Evolutionary conservation across 2,888 invertebrate genomes (phyloP), one percentile per base, ranked within the genome.

Genomic region (Eulithis testata): DNA sequence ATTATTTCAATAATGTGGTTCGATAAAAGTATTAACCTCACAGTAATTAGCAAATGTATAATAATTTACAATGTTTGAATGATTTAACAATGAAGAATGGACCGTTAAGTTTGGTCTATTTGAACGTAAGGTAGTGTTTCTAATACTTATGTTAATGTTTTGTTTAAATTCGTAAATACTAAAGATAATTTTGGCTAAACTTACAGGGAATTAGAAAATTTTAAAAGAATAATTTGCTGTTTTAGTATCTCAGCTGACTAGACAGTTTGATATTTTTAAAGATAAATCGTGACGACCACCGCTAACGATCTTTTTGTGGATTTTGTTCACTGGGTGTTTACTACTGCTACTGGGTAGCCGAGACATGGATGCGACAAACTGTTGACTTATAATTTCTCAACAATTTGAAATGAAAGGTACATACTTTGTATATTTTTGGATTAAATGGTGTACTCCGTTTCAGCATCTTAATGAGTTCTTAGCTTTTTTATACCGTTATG

Each of bases 61-160:
- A 40, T 31, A 57, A 63, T 58, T 57, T 57, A 63, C 63, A 49
- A 57, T 8, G 9, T 5, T 40, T 40, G 57, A 43, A 14, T 51
- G 51, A 11, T 14, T 40, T 49, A n/a, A 60, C 21, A 67, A 72
- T 67, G 60, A 65, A 58, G 68, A 63, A 67, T 63, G 49, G 63
- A 72, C 67, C 66, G 61, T 70, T 72, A 9, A 44, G 56, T 73
- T 71, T 81, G 82, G 83, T 83, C 82, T 78, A 67, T 80, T 80
- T 80, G 76, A 81, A 80, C 77, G 83, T 82, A 84, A 72, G 43
- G 44, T 54, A 65, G 64, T 44, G 49, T 45, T 37, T 9, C 40
- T 47, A 57, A 60, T 56, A 67, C 65, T 68, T 69, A 70, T 55
- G 31, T 43, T 40, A 65, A 67, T 63, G 57, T 62, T 49, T 63